Percentiles rank a stretch among this genome's conserved stretches.
These are phyloP conservation scores for Cydia pomonella DNA, from an alignment of 1,140 invertebrate genomes.

Conservation along the genomic window DNA sequence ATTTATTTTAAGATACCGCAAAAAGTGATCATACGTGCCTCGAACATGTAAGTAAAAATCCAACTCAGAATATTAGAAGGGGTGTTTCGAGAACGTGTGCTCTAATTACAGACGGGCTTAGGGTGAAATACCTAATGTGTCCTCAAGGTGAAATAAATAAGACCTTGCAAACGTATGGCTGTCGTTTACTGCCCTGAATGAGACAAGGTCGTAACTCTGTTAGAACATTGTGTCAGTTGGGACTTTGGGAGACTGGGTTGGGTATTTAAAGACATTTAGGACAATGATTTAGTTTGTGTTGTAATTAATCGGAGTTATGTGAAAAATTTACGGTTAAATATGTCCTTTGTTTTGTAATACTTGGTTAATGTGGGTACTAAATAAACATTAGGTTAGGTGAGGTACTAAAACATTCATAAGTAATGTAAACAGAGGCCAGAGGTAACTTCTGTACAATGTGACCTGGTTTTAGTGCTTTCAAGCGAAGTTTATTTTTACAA, in stretches of 20 bases:
- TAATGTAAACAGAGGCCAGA: too few relatives aligned
- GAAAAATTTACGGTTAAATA: background rate
- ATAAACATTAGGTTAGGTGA: too few relatives aligned
- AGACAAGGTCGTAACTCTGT: background rate
- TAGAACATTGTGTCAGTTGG: background rate
- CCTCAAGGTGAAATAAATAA: slow-evolving; percentile 30
- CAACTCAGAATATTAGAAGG: background rate
- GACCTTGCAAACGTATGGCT: background rate
- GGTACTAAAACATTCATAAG: too few relatives aligned
- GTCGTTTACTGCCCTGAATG: slow-evolving; percentile 1
- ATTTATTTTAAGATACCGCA: background rate
- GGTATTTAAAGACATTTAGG: background rate
- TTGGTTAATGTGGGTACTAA: too few relatives aligned
- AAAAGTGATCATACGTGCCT: background rate
- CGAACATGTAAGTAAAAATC: background rate
- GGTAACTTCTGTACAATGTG: too few relatives aligned
- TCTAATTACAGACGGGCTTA: background rate
- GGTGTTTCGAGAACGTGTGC: background rate
- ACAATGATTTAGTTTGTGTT: background rate
- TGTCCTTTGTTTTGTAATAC: too few relatives aligned
- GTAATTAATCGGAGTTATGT: background rate
- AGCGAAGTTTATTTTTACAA: too few relatives aligned
- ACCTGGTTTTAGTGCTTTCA: too few relatives aligned
- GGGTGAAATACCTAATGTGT: slow-evolving; percentile 25
- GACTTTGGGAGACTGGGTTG: background rate